Evolutionary conservation across 2,888 invertebrate genomes (phyloP).

Genomic region (Cheilosia urbana): DNA sequence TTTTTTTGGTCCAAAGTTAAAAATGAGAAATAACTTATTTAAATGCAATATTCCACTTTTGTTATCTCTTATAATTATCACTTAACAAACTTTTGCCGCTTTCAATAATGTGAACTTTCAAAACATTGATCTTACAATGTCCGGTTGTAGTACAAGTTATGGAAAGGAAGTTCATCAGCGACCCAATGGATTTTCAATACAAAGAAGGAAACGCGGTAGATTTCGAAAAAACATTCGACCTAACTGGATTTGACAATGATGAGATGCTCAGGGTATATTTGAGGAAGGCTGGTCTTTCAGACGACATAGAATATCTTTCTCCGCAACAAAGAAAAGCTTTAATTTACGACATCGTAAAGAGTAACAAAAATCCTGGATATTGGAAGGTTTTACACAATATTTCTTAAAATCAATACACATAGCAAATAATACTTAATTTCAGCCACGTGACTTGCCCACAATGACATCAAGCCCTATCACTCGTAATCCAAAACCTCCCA

Average conservation of each 20-base stretch:
- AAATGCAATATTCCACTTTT: too few relatives aligned
- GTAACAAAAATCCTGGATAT: slow-evolving; percentile 81
- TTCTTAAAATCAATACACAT: not conserved
- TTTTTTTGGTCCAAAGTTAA: too few relatives aligned
- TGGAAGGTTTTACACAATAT: slow-evolving; percentile 78
- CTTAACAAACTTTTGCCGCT: not conserved
- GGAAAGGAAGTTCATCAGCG: slow-evolving; percentile 79
- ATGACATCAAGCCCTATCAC: slow-evolving; percentile 6
- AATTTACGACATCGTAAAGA: slow-evolving; percentile 81
- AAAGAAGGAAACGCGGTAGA: slow-evolving; percentile 79
- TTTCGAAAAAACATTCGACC: slow-evolving; percentile 80
- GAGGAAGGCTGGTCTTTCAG: slow-evolving; percentile 79
- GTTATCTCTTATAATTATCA: too few relatives aligned
- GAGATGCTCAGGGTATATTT: slow-evolving; percentile 81
- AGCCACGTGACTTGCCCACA: slow-evolving; percentile 57
- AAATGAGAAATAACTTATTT: too few relatives aligned
- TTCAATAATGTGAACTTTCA: not conserved
- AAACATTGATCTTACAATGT: not conserved
- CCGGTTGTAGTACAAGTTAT: slow-evolving; percentile 64
- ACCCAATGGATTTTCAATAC: slow-evolving; percentile 80
- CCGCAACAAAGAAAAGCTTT: slow-evolving; percentile 79
- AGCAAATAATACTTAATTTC: not conserved
- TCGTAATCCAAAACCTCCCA: not conserved
- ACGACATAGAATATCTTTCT: slow-evolving; percentile 78
- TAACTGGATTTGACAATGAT: slow-evolving; percentile 80